Conservation (phyloP, 2,113 vertebrate genomes). For the Trochalopteron elliotii region DNA sequence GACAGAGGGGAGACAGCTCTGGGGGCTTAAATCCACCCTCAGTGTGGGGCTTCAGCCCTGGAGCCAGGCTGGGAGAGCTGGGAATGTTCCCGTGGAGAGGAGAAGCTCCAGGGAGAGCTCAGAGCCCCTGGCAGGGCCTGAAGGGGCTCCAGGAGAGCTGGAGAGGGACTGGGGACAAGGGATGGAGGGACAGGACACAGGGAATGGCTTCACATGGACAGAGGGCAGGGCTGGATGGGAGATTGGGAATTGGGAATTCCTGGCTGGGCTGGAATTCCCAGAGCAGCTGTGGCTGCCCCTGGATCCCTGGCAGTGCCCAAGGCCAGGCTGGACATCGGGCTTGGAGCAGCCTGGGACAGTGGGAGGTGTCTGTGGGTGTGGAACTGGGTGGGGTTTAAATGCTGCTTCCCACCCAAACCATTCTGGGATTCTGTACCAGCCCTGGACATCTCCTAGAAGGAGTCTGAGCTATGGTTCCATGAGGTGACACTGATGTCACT, state of each 20-base stretch:
- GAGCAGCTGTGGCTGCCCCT: background rate
- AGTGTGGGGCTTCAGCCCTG: background rate
- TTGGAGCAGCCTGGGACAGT: background rate
- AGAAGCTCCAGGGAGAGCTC: background rate
- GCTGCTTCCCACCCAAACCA: rapidly evolving
- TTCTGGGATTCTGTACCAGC: rapidly evolving
- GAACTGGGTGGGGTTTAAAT: rapidly evolving
- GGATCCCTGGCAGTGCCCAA: background rate
- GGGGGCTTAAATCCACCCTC: background rate
- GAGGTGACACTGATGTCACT: background rate
- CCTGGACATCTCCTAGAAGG: rapidly evolving
- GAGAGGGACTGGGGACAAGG: background rate
- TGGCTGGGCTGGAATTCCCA: too few relatives aligned
- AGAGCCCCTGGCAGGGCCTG: background rate
- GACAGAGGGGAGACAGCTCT: background rate
- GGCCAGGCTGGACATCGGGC: background rate
- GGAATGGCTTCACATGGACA: background rate
- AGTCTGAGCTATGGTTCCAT: background rate
- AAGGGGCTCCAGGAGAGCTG: background rate
- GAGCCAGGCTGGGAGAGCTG: background rate
- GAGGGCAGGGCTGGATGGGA: background rate
- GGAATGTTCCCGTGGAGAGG: rapidly evolving
- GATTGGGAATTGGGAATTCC: too few relatives aligned
- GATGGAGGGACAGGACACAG: background rate
- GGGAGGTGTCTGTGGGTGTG: background rate